Percentiles rank a stretch among this genome's conserved stretches.
Evolutionary conservation across 1,140 invertebrate genomes (phyloP).

Genomic region (Probaryconus sp.): DNA sequence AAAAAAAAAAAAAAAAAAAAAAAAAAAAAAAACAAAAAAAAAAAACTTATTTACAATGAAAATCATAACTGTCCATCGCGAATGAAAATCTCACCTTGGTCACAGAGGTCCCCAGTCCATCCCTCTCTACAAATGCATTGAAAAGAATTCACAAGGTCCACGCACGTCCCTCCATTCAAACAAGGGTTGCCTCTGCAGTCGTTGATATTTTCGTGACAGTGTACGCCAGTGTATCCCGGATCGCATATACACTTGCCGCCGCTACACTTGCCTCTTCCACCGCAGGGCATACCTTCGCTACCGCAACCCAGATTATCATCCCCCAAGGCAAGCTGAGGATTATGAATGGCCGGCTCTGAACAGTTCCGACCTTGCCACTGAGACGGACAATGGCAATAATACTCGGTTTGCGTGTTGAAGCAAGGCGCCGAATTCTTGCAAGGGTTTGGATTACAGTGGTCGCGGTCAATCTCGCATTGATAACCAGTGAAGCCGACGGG

Average conservation of each 20-base stretch:
- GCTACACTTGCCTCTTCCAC: constrained; percentile 88
- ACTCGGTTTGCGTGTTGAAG: constrained; percentile 90
- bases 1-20: no score
- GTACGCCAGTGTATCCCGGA: constrained; percentile 86
- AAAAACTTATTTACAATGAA: no score
- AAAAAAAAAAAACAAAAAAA: no score
- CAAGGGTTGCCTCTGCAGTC: constrained; percentile 86
- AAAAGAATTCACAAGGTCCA: constrained; percentile 87
- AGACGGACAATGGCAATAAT: constrained; percentile 92
- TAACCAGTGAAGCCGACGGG: constrained; percentile 88
- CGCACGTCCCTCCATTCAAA: constrained; percentile 85
- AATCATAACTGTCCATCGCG: no score
- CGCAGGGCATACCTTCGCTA: constrained; percentile 81
- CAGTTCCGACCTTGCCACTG: constrained; percentile 95
- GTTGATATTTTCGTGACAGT: constrained; percentile 86
- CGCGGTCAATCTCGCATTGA: constrained; percentile 89
- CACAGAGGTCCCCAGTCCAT: constrained; percentile 83
- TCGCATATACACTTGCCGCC: constrained; percentile 86
- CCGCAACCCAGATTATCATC: constrained; percentile 74
- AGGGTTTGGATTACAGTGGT: constrained; percentile 89
- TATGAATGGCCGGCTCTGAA: constrained; percentile 83
- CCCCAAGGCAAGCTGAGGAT: constrained; percentile 79
- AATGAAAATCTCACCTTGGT: constrained; percentile 78
- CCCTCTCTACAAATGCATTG: constrained; percentile 87
- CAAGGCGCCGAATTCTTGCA: constrained; percentile 89